phyloP scores from a whole-genome alignment of 1,140 invertebrate species.

The Bathynomus jamesi region DNA sequence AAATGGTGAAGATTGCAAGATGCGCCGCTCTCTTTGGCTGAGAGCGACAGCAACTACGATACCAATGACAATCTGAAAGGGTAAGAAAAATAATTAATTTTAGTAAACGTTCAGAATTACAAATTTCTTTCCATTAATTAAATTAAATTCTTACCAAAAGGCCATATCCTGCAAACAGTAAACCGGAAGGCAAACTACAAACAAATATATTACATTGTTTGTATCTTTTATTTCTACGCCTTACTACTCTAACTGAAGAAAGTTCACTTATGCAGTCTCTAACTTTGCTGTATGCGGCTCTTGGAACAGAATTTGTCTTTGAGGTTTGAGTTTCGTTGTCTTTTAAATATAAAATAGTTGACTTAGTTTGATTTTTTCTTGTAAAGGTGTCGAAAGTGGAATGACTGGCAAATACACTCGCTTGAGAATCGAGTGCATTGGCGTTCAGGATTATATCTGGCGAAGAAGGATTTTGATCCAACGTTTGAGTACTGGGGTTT shows the following conservation, averaged over 20 bases:
- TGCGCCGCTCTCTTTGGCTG: not conserved
- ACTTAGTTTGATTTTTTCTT: not conserved
- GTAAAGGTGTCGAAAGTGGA: not conserved
- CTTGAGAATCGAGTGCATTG: not conserved
- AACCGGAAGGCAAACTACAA: not conserved
- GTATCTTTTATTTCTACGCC: not conserved
- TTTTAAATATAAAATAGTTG: not conserved
- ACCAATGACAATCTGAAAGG: not conserved
- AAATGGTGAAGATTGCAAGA: too few species aligned
- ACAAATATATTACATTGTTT: not conserved
- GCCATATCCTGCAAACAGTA: not conserved
- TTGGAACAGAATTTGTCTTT: not conserved
- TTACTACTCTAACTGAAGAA: too few species aligned
- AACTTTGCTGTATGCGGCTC: too few species aligned
- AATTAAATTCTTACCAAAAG: not conserved
- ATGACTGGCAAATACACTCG: not conserved
- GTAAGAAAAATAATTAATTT: not conserved
- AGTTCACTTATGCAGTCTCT: too few species aligned
- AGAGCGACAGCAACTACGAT: not conserved
- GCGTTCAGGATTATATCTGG: not conserved
- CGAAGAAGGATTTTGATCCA: not conserved
- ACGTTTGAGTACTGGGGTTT: too few species aligned
- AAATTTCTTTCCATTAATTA: too few species aligned
- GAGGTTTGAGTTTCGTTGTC: not conserved
- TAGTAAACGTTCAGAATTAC: too few species aligned